These are phyloP conservation scores for Hormaphis cornu DNA, from an alignment of 1,140 invertebrate genomes.

Conservation along the genomic window DNA sequence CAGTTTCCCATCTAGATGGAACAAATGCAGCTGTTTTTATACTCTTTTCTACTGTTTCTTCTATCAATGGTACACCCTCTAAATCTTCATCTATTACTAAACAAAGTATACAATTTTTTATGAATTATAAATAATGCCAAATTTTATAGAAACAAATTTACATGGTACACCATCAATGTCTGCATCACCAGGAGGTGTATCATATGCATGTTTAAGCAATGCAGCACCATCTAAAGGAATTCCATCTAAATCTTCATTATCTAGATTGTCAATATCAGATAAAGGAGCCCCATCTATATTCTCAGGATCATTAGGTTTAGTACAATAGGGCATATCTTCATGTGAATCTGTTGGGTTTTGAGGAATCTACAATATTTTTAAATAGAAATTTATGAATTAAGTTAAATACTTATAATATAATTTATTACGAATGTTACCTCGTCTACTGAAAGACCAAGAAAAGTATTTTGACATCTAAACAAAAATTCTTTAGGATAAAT, in stretches of 20 bases:
- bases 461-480: slow-evolving; percentile 80
- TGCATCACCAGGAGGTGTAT: slow-evolving; percentile 42
- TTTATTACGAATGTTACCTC: slow-evolving; percentile 1
- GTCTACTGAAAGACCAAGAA: slow-evolving; percentile 55
- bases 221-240: slow-evolving; percentile 73
- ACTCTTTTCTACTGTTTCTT: slow-evolving; percentile 39
- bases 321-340: neutral
- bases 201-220: slow-evolving; percentile 59
- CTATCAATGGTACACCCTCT: slow-evolving; percentile 68
- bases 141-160: slow-evolving; percentile 41
- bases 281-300: slow-evolving; percentile 60
- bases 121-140: neutral
- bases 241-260: slow-evolving; percentile 64
- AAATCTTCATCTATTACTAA: slow-evolving; percentile 57
- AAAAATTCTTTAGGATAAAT: slow-evolving; percentile 93
- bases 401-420: too few species aligned
- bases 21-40: slow-evolving; percentile 57
- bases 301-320: slow-evolving; percentile 38
- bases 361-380: neutral
- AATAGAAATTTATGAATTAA: too few species aligned
- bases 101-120: neutral
- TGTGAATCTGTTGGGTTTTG: neutral
- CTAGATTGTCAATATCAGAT: slow-evolving; percentile 52
- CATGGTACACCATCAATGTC: slow-evolving; percentile 69
- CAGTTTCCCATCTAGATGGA: slow-evolving; percentile 90